A percentile compares a stretch with the other conserved stretches of the same genome.
Evolutionary conservation across 2,888 invertebrate genomes (phyloP).

Genomic region (Scaeva pyrastri): DNA sequence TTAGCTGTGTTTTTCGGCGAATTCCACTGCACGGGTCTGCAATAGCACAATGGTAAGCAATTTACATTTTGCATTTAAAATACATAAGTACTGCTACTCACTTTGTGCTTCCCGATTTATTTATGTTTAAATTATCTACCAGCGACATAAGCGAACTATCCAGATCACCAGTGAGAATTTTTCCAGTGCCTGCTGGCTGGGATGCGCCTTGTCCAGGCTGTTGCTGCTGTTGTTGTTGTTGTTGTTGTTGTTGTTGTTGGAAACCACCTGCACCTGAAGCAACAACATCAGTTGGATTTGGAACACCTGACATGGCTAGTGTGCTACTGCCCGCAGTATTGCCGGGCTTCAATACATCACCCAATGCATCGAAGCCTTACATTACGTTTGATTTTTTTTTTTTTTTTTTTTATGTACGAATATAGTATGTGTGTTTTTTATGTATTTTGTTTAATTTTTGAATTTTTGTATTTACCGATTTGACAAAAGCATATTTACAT

Average conservation of each 20-base stretch:
- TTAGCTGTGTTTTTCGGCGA: conserved; percentile 94
- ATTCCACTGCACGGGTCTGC: conserved; percentile 95
- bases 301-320: conserved; percentile 77
- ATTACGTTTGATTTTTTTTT: conserved; percentile 70
- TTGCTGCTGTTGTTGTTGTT: conserved; percentile 82
- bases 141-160: conserved; percentile 96
- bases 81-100: conserved; percentile 85
- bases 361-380: conserved; percentile 90
- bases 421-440: conserved; percentile 63
- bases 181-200: conserved; percentile 86
- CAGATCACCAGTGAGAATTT: conserved; percentile 95
- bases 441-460: conserved; percentile 52
- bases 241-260: conserved; percentile 80
- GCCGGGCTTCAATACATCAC: conserved; percentile 88
- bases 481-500: conserved; percentile 56
- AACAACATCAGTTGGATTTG: conserved; percentile 82
- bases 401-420: conserved; percentile 57
- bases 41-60: conserved; percentile 65
- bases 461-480: conserved; percentile 55
- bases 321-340: conserved; percentile 78
- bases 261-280: conserved; percentile 81
- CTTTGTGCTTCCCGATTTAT: conserved; percentile 89
- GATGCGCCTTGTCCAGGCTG: conserved; percentile 81
- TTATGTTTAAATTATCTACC: conserved; percentile 96
- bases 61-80: conserved; percentile 55